Base-by-base conservation (phyloP, 2,113 vertebrate species). In the Ginglymostoma cirratum region DNA sequence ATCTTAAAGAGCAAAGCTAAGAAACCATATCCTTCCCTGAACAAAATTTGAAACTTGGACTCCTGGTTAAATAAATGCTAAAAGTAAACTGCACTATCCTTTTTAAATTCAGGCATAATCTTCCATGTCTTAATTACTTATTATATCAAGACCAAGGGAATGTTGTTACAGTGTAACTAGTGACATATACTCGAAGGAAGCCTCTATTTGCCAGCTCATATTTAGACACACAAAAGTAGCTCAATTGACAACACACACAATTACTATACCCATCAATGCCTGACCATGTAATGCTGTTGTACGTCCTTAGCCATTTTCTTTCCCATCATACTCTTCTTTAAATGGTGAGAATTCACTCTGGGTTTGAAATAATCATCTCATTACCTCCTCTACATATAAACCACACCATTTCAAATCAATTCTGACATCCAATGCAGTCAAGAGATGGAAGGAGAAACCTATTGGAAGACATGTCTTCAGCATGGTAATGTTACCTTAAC, bases 201-300 rank as follows among this genome's bases (percentile, higher is more conserved):
- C 66, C 66, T 38, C 8, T 66, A 93, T 93, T 93, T 93, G n/a
- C 61, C 15, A 67, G 19, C 34, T 19, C 61, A 66, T 92, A 23
- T 76, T 93, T 93, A n/a, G 89, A 93, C 66, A 67, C 24, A 90
- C 27, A 90, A 93, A 48, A 66, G 89, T 61, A 66, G 89, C 65
- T 93, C 34, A 93, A 17, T 17, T 67, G 61, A 93, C 34, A 65
- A 66, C 55, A 65, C 34, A 21, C 21, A 34, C 15, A 80, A 80
- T 80, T 38, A 66, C 89, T 34, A n/a, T n/a, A 34, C 55, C 87
- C 55, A n/a, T 38, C n/a, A 93, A 38, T 90, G 30, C 87, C 61
- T 67, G 17, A 92, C 55, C 61, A 42, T 19, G 66, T 66, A 34
- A 34, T 17, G 0, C 19, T 5, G 12, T 61, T 65, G 87, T 55